Evolutionary conservation across 2,113 vertebrate genomes (phyloP).

Genomic region (Zosterops hypoxanthus): DNA sequence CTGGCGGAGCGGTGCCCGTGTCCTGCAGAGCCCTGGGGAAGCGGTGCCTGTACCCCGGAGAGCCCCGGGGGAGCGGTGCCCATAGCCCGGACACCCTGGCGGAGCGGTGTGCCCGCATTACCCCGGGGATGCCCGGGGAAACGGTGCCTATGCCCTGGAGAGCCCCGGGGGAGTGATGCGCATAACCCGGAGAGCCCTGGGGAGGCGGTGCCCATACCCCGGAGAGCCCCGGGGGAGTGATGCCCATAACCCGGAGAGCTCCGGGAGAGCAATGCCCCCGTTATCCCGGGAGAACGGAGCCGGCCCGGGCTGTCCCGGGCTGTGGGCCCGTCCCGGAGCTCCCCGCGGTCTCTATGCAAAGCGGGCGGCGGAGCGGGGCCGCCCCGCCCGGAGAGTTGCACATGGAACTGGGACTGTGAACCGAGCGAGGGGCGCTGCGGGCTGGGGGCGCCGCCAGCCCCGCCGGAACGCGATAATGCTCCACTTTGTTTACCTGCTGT

Average conservation of each 20-base stretch:
- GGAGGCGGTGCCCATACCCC: no score
- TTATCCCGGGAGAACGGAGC: no score
- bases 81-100: no score
- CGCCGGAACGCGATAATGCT: slow-evolving; percentile 6
- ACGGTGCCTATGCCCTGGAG: neutral
- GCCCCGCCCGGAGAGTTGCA: slow-evolving; percentile 78
- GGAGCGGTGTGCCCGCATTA: no score
- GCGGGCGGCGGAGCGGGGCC: slow-evolving; percentile 67
- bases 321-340: neutral
- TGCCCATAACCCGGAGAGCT: no score
- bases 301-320: neutral
- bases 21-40: neutral
- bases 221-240: no score
- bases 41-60: no score
- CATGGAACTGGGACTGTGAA: slow-evolving; percentile 76
- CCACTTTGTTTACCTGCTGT: slow-evolving; percentile 92
- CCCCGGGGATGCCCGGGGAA: no score
- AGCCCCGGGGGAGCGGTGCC: no score
- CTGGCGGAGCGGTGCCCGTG: neutral
- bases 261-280: neutral
- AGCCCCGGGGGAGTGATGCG: no score
- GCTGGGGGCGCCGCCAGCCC: slow-evolving; percentile 37
- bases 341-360: slow-evolving; percentile 80
- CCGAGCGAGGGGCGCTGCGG: neutral
- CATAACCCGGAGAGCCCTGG: no score